phyloP scores from a whole-genome alignment of 2,113 vertebrate genomes.

The Tragelaphus imberbis region DNA sequence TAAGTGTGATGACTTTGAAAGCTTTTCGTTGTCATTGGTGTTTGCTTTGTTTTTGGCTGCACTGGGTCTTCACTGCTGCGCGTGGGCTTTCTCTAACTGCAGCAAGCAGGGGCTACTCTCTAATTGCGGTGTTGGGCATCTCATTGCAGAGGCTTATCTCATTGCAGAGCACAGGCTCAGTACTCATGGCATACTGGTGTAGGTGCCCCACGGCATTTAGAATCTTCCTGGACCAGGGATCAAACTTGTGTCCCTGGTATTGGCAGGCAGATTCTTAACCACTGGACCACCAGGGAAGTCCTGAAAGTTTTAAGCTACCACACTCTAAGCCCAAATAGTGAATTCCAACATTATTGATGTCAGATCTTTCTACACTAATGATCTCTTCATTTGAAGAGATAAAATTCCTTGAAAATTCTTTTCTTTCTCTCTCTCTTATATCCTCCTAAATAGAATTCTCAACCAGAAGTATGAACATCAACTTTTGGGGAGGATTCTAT shows the following conservation, averaged over 20 bases:
- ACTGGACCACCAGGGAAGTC: background rate
- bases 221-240: background rate
- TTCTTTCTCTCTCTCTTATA: background rate
- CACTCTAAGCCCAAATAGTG: background rate
- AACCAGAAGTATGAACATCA: background rate
- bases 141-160: background rate
- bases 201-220: background rate
- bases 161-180: background rate
- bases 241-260: background rate
- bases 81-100: background rate
- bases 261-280: background rate
- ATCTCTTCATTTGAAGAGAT: background rate
- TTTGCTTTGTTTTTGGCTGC: background rate
- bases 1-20: background rate
- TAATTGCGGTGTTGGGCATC: rapidly evolving
- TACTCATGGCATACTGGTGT: background rate
- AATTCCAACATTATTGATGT: background rate
- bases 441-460: background rate
- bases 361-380: background rate
- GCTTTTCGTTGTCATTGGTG: background rate
- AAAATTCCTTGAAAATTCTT: background rate
- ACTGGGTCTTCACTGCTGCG: background rate
- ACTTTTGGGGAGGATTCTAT: background rate
- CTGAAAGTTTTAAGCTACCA: background rate
- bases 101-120: background rate